Conservation (phyloP, 2,888 invertebrate genomes). For the Trichopoda pennipes region DNA sequence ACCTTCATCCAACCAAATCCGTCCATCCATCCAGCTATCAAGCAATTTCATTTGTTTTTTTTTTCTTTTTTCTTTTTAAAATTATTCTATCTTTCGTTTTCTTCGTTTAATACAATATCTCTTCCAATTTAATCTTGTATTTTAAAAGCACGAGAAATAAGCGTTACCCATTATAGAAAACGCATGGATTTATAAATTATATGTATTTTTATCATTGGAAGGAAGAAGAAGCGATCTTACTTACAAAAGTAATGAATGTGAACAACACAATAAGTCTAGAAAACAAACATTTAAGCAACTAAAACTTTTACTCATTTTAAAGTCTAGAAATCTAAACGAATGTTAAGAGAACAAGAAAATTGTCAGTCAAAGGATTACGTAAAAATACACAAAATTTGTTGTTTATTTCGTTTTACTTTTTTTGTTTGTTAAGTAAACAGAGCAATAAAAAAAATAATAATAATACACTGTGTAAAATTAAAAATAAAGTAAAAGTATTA, state of each 20-base stretch:
- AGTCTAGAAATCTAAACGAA: not conserved
- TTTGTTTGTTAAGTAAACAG: too few relatives aligned
- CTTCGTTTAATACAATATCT: not conserved
- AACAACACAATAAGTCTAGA: not conserved
- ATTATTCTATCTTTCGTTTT: too few relatives aligned
- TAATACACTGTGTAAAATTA: too few relatives aligned
- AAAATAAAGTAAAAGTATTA: too few relatives aligned
- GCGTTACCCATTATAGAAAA: not conserved
- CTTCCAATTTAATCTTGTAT: not conserved
- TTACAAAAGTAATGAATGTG: not conserved
- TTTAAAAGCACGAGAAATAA: not conserved
- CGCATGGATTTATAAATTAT: not conserved
- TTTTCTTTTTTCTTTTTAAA: too few relatives aligned
- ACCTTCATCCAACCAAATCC: too few relatives aligned
- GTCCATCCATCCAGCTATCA: too few relatives aligned
- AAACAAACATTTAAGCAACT: not conserved
- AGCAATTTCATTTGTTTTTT: too few relatives aligned
- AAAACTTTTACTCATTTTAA: not conserved
- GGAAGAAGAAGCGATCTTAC: not conserved
- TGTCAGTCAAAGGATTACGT: too few relatives aligned
- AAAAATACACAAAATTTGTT: not conserved
- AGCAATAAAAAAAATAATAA: too few relatives aligned
- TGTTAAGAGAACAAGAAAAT: not conserved
- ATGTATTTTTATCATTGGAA: constrained; percentile 5
- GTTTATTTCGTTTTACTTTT: too few relatives aligned